phyloP scores from a whole-genome alignment of 2,113 vertebrate species.

The Nannospalax galili region DNA sequence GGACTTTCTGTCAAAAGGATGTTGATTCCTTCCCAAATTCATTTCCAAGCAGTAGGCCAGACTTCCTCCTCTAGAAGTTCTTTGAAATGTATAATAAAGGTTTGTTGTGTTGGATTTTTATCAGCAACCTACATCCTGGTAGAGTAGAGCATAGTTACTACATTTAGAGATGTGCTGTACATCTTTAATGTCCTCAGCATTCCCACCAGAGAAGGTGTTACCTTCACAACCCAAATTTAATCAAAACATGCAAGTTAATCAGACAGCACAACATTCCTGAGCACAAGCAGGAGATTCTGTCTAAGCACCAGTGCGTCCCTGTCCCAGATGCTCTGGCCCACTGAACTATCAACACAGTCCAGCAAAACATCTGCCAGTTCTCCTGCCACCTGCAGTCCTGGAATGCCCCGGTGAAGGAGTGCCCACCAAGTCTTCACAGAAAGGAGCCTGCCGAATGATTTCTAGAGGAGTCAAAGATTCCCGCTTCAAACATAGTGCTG shows the following conservation, averaged over 20 bases:
- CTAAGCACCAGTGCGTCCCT: constrained; percentile 9
- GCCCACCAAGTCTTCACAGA: constrained; percentile 22
- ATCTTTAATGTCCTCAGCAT: constrained; percentile 17
- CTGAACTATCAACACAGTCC: constrained; percentile 35
- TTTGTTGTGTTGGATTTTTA: constrained; percentile 24
- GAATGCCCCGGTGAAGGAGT: not conserved
- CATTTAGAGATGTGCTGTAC: constrained; percentile 8
- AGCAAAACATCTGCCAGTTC: not conserved
- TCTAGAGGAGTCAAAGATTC: constrained; percentile 32
- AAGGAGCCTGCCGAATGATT: not conserved
- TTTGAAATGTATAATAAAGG: constrained; percentile 61
- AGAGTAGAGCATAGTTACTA: not conserved
- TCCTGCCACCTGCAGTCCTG: not conserved
- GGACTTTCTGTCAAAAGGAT: constrained; percentile 30
- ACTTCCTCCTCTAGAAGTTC: constrained; percentile 9
- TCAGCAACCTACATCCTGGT: constrained; percentile 23
- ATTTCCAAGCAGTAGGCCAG: constrained; percentile 43
- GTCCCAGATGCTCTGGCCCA: constrained; percentile 12
- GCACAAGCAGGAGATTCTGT: not conserved
- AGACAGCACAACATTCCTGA: not conserved
- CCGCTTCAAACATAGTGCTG: not conserved
- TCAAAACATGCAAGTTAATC: constrained; percentile 52
- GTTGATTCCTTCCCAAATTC: not conserved
- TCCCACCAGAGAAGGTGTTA: constrained; percentile 54
- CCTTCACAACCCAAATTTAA: constrained; percentile 69